Base-by-base conservation (phyloP, 2,797 vertebrate species). In the Decapterus maruadsi region DNA sequence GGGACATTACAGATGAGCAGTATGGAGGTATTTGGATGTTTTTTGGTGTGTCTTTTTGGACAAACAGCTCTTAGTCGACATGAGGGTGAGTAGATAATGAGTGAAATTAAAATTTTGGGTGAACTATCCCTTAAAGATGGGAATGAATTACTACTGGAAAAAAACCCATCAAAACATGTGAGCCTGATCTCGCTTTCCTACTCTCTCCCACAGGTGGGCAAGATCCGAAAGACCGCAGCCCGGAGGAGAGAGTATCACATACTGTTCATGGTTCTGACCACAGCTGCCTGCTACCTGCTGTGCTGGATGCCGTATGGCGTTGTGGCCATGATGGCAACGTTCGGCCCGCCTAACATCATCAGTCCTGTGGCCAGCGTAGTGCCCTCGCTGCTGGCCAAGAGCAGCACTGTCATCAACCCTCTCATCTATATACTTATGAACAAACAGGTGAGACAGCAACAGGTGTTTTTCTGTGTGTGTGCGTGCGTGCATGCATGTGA, bases 381-480 rank as follows among this genome's bases (percentile, higher is more conserved):
- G 40, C 95, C 96, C 8, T 96, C 95, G 2, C 92, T 97, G 16
- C 92, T 98, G 68, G 96, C 96, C 80, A 97, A 97, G 90, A 97
- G 95, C 94, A 97, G 96, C 91, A 97, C 95, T 0, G 96, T 97
- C 81, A 96, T 95, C 86, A 97, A 97, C 88, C 96, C 96, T 2
- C 85, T 97, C 73, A 97, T 97, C 92, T 97, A 97, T 84, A 96
- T 96, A 74, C 93, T 96, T 26, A 96, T 97, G 96, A 97, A 96
- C 67, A 96, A 96, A 85, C 96, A 96, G 95, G 96, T 97, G 90
- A 95, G 95, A 61, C 20, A 7, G 3, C 53, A 13, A 29, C 48
- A 14, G 3, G 16, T n/a, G 22, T 59, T 11, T 40, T 38, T 43
- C 26, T 26, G 26, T 26, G 26, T 22, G 8, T n/a, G n/a, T n/a